These are phyloP conservation scores for Jaculus jaculus DNA, from an alignment of 2,113 vertebrate genomes.

Conservation along the genomic window DNA sequence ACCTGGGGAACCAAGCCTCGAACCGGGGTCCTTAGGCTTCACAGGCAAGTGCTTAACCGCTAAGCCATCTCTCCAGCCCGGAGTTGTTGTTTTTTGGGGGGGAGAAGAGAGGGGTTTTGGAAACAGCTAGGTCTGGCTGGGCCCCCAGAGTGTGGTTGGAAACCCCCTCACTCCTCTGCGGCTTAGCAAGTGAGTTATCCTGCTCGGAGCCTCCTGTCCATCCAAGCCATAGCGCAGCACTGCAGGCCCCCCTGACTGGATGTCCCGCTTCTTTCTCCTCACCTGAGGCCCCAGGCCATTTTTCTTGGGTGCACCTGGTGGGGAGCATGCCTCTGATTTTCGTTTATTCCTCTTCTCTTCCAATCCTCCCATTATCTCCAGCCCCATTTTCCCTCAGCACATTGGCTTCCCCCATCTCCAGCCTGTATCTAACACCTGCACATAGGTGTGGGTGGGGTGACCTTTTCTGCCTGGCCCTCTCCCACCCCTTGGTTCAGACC, in stretches of 20 bases:
- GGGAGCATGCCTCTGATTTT: neutral
- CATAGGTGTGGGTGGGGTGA: neutral
- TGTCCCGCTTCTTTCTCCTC: neutral
- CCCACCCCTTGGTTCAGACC: neutral
- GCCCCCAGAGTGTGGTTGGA: neutral
- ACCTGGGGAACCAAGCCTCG: too few relatives aligned
- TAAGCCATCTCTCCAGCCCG: too few relatives aligned
- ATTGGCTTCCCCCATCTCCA: neutral
- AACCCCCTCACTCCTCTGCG: too few relatives aligned
- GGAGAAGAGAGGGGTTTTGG: neutral
- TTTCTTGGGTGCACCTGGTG: neutral
- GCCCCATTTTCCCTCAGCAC: slow-evolving; percentile 15
- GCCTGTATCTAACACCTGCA: neutral
- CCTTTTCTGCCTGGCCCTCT: too few relatives aligned
- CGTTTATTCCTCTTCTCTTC: neutral
- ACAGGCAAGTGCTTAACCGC: too few relatives aligned
- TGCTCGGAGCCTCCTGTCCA: neutral
- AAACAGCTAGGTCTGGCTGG: neutral
- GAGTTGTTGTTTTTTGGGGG: too few relatives aligned
- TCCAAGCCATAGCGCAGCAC: neutral
- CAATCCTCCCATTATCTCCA: neutral
- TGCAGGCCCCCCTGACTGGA: neutral
- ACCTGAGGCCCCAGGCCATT: neutral
- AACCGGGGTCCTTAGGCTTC: too few relatives aligned
- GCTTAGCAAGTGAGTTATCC: neutral